Evolutionary conservation across 2,797 vertebrate genomes (phyloP).

Genomic region (Hirundo rustica): DNA sequence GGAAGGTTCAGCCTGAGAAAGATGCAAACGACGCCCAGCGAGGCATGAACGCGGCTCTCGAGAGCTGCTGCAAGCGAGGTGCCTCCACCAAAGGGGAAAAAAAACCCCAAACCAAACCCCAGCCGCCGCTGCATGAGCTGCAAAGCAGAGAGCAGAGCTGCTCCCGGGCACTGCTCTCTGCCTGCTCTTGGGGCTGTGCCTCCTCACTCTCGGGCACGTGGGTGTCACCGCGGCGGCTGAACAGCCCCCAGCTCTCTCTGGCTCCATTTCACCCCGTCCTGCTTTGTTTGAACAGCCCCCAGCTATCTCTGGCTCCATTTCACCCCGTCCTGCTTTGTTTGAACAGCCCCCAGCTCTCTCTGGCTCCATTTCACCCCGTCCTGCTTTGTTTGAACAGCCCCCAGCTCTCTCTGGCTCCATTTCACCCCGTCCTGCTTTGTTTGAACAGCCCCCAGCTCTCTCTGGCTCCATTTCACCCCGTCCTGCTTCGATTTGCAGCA

Average conservation of each 20-base stretch:
- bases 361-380: background rate
- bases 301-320: background rate
- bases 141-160: background rate
- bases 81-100: background rate
- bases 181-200: background rate
- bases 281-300: background rate
- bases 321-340: background rate
- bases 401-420: background rate
- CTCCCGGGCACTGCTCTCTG: background rate
- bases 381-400: background rate
- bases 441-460: background rate
- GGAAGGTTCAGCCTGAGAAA: slow-evolving; percentile 43
- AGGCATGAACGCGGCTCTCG: slow-evolving; percentile 10
- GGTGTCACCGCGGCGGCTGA: background rate
- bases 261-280: fast-evolving
- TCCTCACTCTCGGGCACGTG: fast-evolving
- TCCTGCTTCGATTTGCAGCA: background rate
- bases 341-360: background rate
- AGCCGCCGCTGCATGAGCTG: background rate
- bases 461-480: background rate
- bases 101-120: background rate
- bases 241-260: background rate
- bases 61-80: background rate
- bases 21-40: background rate
- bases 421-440: background rate